Conservation (phyloP, 2,888 invertebrate genomes). For the Corbicula japonica region DNA sequence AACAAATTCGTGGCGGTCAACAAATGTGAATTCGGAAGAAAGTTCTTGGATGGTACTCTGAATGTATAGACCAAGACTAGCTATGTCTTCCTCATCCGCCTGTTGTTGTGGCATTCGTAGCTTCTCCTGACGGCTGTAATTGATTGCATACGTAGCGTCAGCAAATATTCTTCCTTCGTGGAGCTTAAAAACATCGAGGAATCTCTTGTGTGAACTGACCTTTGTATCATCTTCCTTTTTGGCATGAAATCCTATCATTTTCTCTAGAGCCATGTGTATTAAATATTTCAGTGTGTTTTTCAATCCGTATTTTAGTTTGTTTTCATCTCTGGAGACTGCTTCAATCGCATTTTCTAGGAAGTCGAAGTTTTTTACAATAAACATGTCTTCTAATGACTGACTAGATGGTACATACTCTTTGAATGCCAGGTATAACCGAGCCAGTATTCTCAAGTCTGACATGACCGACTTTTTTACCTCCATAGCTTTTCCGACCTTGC, state of each 20-base stretch:
- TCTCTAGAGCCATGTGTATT: background rate
- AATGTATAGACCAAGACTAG: conserved; percentile 19
- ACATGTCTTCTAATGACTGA: conserved; percentile 15
- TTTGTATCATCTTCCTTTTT: conserved; percentile 12
- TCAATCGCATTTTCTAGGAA: conserved; percentile 26
- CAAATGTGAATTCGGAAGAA: conserved; percentile 22
- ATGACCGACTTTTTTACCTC: conserved; percentile 28
- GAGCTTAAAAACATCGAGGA: conserved; percentile 1
- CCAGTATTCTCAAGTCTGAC: conserved; percentile 13
- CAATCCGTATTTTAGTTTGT: conserved; percentile 29
- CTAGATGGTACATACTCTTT: background rate
- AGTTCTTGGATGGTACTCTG: conserved; percentile 11
- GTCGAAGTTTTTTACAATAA: conserved; percentile 2
- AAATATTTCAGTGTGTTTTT: conserved; percentile 24
- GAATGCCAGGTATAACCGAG: conserved; percentile 1
- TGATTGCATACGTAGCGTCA: conserved; percentile 33
- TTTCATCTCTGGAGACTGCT: conserved; percentile 1
- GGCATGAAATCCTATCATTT: conserved; percentile 9
- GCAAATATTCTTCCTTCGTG: conserved; percentile 12
- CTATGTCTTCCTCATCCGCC: conserved; percentile 29
- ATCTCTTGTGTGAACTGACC: background rate
- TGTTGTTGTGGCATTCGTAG: conserved; percentile 42
- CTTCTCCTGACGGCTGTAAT: conserved; percentile 15
- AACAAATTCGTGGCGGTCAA: conserved; percentile 29
- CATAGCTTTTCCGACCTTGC: conserved; percentile 5